Base-by-base conservation (phyloP, 2,113 vertebrate genomes). In the Climacteris rufus region DNA sequence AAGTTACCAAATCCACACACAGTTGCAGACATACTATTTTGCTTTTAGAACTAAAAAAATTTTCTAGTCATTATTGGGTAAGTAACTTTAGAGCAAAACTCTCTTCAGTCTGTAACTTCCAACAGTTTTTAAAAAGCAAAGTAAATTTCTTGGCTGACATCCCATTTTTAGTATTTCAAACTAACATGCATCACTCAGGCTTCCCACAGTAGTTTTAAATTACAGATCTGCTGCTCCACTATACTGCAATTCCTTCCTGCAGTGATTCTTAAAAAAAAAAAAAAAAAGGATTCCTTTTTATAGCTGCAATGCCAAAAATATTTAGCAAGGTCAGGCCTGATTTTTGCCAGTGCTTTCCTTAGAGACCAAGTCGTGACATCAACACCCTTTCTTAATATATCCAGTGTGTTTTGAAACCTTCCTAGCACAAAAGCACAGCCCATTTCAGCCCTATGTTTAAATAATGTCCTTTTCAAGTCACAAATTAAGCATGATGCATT, bases 251-350 rank as follows among this genome's bases (percentile, higher is more conserved):
- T 87, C 95, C 84, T 84, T 97, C 84, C 94, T 95, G 87, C 87
- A 95, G 92, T 66, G 94, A 90, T 78, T 91, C 94, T 93, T 89
- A 91, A 91, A 96, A 94, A 52, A 95, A 94, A 65, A 74, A 72
- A 74, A 52, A 60, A 80, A 27, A 63, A 70, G n/a, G 56, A 90
- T 18, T 63, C 88, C 92, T 92, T 97, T 97, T 97, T 94, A 94
- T 92, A 97, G 78, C 80, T 20, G 71, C 84, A 95, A 47, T 93
- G 90, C 81, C 87, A 94, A 87, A 76, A 96, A 89, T 72, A 94
- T 93, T 96, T 94, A 96, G 96, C 92, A 97, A 97, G 93, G 93
- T 96, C 71, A 96, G 81, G 76, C 54, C 93, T 92, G 60, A 95
- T 87, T 97, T 97, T 97, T 87, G 95, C 91, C 96, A 96, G 90